Evolutionary conservation across 2,888 invertebrate species (phyloP).

Genomic region (Prostheceraeus crozeri): DNA sequence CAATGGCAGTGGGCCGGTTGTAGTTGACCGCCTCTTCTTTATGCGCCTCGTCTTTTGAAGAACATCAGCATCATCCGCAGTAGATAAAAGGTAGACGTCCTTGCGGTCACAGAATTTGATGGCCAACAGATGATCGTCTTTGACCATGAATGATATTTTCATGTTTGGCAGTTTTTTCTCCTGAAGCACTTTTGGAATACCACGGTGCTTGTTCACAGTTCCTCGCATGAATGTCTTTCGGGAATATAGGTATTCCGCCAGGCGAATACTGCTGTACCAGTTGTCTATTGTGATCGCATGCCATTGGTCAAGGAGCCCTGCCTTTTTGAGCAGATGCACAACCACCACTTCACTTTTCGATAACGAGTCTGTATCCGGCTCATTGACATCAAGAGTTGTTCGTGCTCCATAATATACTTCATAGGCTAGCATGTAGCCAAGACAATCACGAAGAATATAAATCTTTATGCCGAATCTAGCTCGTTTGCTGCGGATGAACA

Average conservation of each 20-base stretch:
- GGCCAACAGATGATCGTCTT: background rate
- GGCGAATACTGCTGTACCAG: background rate
- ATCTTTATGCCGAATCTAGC: slow-evolving; percentile 6
- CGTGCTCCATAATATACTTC: slow-evolving; percentile 4
- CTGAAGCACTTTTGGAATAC: background rate
- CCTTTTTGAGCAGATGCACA: background rate
- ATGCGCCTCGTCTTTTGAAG: background rate
- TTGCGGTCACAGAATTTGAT: background rate
- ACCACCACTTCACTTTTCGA: background rate
- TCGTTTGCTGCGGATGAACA: background rate
- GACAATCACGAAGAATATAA: background rate
- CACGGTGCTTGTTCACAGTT: background rate
- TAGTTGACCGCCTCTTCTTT: background rate
- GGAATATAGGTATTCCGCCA: background rate
- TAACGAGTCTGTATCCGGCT: no score
- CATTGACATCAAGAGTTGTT: no score
- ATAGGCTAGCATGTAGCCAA: slow-evolving; percentile 9
- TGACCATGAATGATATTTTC: background rate
- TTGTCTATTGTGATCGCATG: background rate
- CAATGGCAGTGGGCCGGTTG: background rate
- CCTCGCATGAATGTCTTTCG: background rate
- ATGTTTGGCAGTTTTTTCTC: slow-evolving; percentile 1
- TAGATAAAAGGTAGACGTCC: background rate
- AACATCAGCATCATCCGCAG: background rate
- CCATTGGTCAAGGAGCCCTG: slow-evolving; percentile 17